phyloP scores from a whole-genome alignment of 2,888 invertebrate genomes.

The Parnassius glacialis region DNA sequence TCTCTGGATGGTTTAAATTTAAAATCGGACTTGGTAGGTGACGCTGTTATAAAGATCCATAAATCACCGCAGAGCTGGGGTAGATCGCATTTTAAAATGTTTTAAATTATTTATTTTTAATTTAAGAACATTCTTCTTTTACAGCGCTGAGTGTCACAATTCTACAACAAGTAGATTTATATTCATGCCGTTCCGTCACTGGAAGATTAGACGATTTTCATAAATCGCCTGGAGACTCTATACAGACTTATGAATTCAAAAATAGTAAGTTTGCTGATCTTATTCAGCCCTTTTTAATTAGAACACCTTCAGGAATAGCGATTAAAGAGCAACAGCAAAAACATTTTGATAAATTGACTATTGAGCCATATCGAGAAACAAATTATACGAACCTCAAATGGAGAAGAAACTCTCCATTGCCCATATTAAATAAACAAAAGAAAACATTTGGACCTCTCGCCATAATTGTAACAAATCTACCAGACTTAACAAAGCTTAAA shows the following conservation, averaged over 20 bases:
- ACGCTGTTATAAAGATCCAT: not conserved
- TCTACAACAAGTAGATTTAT: not conserved
- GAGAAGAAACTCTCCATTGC: not conserved
- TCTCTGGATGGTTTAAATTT: not conserved
- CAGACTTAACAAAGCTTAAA: not conserved
- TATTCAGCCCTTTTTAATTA: not conserved
- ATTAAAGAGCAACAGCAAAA: not conserved
- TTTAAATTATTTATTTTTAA: not conserved
- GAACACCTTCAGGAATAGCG: not conserved
- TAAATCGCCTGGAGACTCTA: not conserved
- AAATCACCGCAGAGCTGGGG: not conserved
- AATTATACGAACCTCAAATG: not conserved
- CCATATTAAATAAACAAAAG: not conserved
- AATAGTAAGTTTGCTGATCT: not conserved
- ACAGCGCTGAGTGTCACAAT: slow-evolving; percentile 5
- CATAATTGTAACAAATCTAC: not conserved
- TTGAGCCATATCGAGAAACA: not conserved
- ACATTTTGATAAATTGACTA: not conserved
- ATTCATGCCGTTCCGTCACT: not conserved
- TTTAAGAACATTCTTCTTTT: not conserved
- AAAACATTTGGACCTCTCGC: not conserved
- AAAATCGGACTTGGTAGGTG: not conserved
- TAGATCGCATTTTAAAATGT: not conserved
- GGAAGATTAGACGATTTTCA: not conserved
- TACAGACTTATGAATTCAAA: not conserved